Evolutionary conservation across 2,113 vertebrate species (phyloP).

Genomic region (Tragelaphus scriptus): DNA sequence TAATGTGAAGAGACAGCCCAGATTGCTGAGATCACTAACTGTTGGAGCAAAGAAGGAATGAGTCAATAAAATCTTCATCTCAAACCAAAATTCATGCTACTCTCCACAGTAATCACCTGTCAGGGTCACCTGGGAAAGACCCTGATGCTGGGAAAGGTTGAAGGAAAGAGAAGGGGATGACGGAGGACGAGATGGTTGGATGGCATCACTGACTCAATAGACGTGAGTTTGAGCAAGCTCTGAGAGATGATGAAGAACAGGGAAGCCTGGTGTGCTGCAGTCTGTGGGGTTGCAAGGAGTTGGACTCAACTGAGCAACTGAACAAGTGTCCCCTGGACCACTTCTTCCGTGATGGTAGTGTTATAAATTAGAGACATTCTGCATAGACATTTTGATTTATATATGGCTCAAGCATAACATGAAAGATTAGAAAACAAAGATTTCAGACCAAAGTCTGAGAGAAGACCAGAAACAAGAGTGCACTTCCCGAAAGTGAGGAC

Average conservation of each 20-base stretch:
- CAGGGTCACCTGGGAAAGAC: neutral
- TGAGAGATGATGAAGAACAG: neutral
- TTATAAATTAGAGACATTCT: neutral
- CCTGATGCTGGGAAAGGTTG: neutral
- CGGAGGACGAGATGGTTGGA: neutral
- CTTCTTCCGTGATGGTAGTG: neutral
- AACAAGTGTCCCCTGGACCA: neutral
- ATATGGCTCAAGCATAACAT: neutral
- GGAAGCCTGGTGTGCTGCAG: neutral
- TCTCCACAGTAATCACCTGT: neutral
- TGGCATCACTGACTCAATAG: neutral
- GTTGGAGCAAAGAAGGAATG: neutral
- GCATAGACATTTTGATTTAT: neutral
- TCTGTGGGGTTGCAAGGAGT: fast-evolving
- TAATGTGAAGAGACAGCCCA: neutral
- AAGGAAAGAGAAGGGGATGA: neutral
- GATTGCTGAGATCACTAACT: neutral
- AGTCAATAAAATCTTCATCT: neutral
- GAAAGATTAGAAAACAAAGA: neutral
- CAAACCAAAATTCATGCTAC: neutral
- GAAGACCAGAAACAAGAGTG: neutral
- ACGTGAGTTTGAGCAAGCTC: neutral
- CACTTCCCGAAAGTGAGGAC: neutral
- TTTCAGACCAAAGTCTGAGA: neutral
- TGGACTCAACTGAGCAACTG: neutral